Evolutionary conservation across 2,888 invertebrate species (phyloP).

Genomic region (Leptogaster cylindrica): DNA sequence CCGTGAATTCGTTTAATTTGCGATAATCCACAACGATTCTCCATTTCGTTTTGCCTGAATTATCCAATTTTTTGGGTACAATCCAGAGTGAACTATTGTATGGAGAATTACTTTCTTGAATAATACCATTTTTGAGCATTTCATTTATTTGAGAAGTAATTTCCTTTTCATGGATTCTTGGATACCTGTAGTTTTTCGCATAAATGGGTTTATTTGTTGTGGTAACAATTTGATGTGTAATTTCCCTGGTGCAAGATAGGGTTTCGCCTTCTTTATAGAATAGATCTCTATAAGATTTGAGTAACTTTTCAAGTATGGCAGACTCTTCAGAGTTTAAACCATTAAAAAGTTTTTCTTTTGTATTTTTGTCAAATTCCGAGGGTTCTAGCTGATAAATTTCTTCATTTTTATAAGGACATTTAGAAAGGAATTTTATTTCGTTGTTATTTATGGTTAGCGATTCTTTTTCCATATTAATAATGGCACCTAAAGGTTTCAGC

Average conservation of each 20-base stretch:
- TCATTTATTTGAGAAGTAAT: neutral
- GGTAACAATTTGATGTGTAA: slow-evolving; percentile 41
- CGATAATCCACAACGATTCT: neutral
- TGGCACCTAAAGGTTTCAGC: slow-evolving; percentile 42
- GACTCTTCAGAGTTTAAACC: neutral
- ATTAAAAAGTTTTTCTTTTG: slow-evolving; percentile 19
- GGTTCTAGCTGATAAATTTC: neutral
- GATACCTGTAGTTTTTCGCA: slow-evolving; percentile 42
- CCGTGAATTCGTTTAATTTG: too few species aligned
- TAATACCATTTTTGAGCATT: neutral
- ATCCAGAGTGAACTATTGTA: too few species aligned
- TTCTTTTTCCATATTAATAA: slow-evolving; percentile 40
- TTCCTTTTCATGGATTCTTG: slow-evolving; percentile 2
- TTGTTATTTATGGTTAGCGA: slow-evolving; percentile 21
- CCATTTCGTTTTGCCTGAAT: too few species aligned
- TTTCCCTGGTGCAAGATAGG: slow-evolving; percentile 34
- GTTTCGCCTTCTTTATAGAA: slow-evolving; percentile 41
- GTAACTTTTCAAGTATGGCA: neutral
- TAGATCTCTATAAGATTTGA: slow-evolving; percentile 36
- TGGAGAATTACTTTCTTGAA: neutral
- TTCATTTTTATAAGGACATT: neutral
- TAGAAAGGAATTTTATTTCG: slow-evolving; percentile 4
- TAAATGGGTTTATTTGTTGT: slow-evolving; percentile 40
- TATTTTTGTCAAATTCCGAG: neutral
- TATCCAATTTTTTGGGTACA: too few species aligned